Percentiles rank a stretch among this genome's conserved stretches.
Evolutionary conservation across 1,140 invertebrate genomes (phyloP).

Genomic region (Calliphora vicina): DNA sequence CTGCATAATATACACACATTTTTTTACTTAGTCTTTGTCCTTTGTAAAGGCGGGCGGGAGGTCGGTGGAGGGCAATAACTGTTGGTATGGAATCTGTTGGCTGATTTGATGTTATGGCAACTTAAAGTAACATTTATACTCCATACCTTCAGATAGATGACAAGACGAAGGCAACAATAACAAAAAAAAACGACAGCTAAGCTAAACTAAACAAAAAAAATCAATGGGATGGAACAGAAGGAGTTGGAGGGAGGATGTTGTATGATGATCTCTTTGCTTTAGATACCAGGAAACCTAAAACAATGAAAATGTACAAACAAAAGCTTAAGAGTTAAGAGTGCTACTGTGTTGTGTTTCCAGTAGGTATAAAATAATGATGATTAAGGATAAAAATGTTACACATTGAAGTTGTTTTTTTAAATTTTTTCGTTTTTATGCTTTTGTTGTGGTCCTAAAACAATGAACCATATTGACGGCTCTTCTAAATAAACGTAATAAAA

Average conservation of each 20-base stretch:
- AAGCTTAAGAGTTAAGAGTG: background rate
- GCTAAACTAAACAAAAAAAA: background rate
- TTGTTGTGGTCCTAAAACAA: background rate
- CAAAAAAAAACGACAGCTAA: background rate
- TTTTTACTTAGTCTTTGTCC: background rate
- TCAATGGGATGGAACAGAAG: background rate
- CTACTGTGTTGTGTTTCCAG: background rate
- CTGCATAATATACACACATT: background rate
- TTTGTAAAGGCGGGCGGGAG: background rate
- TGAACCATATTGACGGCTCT: background rate
- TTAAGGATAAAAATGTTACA: conserved; percentile 1
- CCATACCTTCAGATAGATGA: background rate
- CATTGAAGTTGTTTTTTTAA: background rate
- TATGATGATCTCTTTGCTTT: background rate
- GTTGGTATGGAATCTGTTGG: background rate
- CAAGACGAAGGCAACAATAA: background rate
- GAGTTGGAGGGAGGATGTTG: background rate
- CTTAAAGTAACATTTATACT: background rate
- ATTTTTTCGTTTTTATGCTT: background rate
- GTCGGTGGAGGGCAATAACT: background rate
- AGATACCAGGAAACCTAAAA: background rate
- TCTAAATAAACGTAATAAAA: too few species aligned
- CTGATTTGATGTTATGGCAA: background rate
- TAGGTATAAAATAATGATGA: background rate
- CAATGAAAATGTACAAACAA: background rate